These are phyloP conservation scores for Gadopsis marmoratus DNA, from an alignment of 2,797 vertebrate species.

Conservation along the genomic window DNA sequence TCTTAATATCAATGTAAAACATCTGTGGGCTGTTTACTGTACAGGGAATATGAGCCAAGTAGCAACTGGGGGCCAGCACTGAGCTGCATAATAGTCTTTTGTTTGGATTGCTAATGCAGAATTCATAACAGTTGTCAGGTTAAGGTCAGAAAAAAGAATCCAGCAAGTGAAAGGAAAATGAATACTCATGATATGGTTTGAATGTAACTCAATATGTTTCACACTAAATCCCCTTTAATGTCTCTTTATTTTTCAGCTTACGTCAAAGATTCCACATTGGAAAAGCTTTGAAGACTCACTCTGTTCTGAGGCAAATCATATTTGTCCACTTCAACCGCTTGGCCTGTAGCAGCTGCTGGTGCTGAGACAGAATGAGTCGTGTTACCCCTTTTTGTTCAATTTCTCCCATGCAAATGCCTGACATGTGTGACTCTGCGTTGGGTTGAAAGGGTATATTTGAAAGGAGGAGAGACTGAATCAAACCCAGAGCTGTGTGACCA, in stretches of 20 bases:
- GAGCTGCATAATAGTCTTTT: constrained; percentile 74
- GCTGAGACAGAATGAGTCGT: constrained; percentile 77
- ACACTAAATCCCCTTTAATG: constrained; percentile 74
- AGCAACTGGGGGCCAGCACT: constrained; percentile 59
- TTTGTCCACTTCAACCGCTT: constrained; percentile 80
- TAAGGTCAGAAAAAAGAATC: constrained; percentile 56
- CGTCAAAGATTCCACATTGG: constrained; percentile 78
- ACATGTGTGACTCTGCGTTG: constrained; percentile 77
- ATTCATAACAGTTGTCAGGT: constrained; percentile 80
- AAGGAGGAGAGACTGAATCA: constrained; percentile 49
- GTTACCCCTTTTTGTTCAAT: constrained; percentile 82
- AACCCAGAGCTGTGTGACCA: constrained; percentile 55
- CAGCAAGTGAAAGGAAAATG: constrained; percentile 60
- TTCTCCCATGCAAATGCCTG: constrained; percentile 80
- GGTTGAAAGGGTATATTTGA: constrained; percentile 68
- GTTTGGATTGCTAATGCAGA: constrained; percentile 81
- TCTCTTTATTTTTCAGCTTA: constrained; percentile 76
- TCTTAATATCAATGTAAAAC: constrained; percentile 84
- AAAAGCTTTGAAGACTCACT: constrained; percentile 77
- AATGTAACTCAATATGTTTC: constrained; percentile 76
- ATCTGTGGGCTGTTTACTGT: constrained; percentile 83
- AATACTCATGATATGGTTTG: constrained; percentile 65
- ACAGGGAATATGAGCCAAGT: constrained; percentile 74
- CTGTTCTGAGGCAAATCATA: constrained; percentile 80
- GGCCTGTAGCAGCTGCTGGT: constrained; percentile 81